Conservation (phyloP, 2,113 vertebrate genomes). For the Prionailurus viverrinus region DNA sequence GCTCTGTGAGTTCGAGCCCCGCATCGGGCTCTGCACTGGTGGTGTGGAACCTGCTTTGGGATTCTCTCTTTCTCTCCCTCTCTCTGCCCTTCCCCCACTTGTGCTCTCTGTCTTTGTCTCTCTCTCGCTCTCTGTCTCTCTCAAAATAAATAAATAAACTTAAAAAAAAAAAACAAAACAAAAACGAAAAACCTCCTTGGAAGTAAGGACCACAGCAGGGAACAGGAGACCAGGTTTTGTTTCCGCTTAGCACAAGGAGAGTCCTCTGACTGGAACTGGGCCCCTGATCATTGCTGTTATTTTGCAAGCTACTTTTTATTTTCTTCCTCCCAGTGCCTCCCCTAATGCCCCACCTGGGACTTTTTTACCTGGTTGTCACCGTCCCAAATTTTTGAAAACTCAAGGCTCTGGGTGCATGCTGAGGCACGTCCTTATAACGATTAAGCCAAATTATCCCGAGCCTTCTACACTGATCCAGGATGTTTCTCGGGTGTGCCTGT, state of each 20-base stretch:
- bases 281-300: not conserved
- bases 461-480: not conserved
- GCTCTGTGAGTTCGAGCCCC: too few species aligned
- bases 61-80: too few species aligned
- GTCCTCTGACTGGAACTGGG: accelerated
- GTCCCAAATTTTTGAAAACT: not conserved
- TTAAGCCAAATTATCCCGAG: not conserved
- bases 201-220: not conserved
- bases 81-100: too few species aligned
- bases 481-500: accelerated
- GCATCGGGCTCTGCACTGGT: too few species aligned
- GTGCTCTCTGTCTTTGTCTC: too few species aligned
- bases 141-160: too few species aligned
- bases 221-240: too few species aligned
- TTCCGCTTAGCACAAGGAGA: not conserved
- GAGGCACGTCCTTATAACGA: not conserved
- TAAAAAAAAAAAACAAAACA: too few species aligned
- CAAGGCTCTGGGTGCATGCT: not conserved
- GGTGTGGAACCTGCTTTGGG: too few species aligned
- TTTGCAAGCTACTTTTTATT: not conserved
- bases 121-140: too few species aligned
- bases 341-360: not conserved
- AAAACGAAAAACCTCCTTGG: not conserved
- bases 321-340: accelerated
- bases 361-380: not conserved